These are phyloP conservation scores for Agonopterix subpropinquella DNA, from an alignment of 2,888 invertebrate species.

Conservation along the genomic window DNA sequence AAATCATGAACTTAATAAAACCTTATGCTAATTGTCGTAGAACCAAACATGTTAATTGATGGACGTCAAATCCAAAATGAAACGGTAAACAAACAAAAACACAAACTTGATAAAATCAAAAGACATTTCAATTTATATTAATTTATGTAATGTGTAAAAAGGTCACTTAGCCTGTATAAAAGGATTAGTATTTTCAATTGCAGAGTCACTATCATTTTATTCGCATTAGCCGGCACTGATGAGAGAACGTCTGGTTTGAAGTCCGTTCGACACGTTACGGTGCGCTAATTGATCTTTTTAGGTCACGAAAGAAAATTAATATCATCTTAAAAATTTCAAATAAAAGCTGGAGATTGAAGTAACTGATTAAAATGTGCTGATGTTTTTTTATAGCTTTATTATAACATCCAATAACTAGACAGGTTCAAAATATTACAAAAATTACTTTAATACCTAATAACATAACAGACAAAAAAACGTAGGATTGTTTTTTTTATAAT, in stretches of 20 bases:
- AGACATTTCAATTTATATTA: not conserved
- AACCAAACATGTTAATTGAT: no score
- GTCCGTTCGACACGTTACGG: conserved; percentile 20
- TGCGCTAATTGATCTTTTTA: conserved; percentile 15
- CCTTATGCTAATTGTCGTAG: no score
- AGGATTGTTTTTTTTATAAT: no score
- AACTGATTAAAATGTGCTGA: not conserved
- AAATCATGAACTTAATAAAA: no score
- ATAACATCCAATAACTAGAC: not conserved
- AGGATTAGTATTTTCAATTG: conserved; percentile 52
- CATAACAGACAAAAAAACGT: no score
- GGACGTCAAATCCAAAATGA: no score
- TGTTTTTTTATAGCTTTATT: not conserved
- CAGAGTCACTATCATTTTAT: conserved; percentile 46
- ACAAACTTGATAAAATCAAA: conserved; percentile 2
- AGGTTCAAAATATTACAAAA: no score
- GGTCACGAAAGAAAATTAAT: no score
- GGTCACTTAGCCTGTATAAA: conserved; percentile 39
- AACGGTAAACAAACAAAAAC: no score
- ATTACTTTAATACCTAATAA: no score
- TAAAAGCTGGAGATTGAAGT: no score
- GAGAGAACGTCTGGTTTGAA: conserved; percentile 36
- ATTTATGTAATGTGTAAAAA: conserved; percentile 30
- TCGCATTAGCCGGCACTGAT: conserved; percentile 53
- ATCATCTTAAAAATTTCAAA: no score